A percentile compares a stretch with the other conserved stretches of the same genome.
Conservation (phyloP, 1,140 invertebrate genomes). For the Conus ventricosus region DNA sequence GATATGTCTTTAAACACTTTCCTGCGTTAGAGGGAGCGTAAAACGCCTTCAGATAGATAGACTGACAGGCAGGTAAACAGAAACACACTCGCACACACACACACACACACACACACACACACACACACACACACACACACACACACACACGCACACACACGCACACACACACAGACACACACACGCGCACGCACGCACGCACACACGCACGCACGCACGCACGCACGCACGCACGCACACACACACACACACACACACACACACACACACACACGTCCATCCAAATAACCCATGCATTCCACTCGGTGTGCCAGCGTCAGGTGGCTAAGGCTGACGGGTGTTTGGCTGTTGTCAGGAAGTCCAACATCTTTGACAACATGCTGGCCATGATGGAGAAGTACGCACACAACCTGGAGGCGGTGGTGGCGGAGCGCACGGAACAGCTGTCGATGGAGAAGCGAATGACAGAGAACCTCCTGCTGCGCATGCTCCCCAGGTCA, state of each 20-base stretch:
- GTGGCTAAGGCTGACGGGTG: not conserved
- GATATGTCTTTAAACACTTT: no score
- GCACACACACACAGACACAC: not conserved
- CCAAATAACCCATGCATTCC: no score
- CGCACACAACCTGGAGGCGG: conserved; percentile 93
- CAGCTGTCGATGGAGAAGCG: conserved; percentile 94
- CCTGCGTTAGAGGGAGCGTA: no score
- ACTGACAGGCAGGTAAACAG: no score
- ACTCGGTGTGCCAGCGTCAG: no score
- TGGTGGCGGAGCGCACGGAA: conserved; percentile 91
- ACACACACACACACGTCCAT: no score
- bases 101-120: no score
- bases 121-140: conserved; percentile 2
- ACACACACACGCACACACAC: not conserved
- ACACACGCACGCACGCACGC: no score
- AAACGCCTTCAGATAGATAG: no score
- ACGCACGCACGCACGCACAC: not conserved
- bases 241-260: not conserved
- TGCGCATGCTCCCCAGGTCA: conserved; percentile 93
- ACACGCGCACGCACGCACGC: no score
- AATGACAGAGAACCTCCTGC: conserved; percentile 93
- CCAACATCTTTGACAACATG: conserved; percentile 96
- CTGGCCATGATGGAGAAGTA: conserved; percentile 97
- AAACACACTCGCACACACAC: no score
- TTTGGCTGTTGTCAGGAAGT: conserved; percentile 79